Base-by-base conservation (phyloP, 1,140 invertebrate species). In the Papilio xuthus region DNA sequence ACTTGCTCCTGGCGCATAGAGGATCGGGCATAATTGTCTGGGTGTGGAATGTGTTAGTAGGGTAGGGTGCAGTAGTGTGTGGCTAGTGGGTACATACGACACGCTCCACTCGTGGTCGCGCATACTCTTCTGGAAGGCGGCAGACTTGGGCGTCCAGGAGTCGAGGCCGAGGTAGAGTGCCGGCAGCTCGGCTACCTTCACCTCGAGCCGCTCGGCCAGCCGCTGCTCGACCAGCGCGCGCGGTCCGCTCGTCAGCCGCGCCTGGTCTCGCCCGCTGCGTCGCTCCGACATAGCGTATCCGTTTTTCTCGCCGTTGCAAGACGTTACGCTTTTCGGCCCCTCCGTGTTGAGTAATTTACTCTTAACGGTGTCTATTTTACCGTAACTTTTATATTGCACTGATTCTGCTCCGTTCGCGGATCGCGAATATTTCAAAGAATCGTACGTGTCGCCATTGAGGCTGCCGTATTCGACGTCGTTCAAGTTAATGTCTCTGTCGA, bases 131-230 rank as follows among this genome's bases (percentile, higher is more conserved):
- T 92, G 92, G 89, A 94, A 94, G 75, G 91, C 91, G 82, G 90
- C 89, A 15, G 94, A 96, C 92, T 96, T 96, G 83, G 95, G 95
- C 85, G 95, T 96, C 96, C 96, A 96, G 72, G 95, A 94, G 80
- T 93, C 91, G 85, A 96, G 93, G 79, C 95, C 94, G 78, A 95
- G 94, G 88, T 96, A 95, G 77, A 96, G 94, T 78, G 96, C 95
- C 23, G 95, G 95, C 90, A 96, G 94, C 85, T 95, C 94, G 42
- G 94, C 93, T 85, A 95, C 94, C 89, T 94, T 92, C 85, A 93
- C 91, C 84, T 92, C 92, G 75, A 93, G 88, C 37, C 91, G 85
- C 80, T 91, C 90, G 71, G 87, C 91, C 28, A 91, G 86, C 80
- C 90, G 86, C 88, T 90, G 94, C 72, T 94, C 92, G 20, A 93